phyloP scores from a whole-genome alignment of 2,888 invertebrate genomes.

The Sminthurinus aureus region DNA sequence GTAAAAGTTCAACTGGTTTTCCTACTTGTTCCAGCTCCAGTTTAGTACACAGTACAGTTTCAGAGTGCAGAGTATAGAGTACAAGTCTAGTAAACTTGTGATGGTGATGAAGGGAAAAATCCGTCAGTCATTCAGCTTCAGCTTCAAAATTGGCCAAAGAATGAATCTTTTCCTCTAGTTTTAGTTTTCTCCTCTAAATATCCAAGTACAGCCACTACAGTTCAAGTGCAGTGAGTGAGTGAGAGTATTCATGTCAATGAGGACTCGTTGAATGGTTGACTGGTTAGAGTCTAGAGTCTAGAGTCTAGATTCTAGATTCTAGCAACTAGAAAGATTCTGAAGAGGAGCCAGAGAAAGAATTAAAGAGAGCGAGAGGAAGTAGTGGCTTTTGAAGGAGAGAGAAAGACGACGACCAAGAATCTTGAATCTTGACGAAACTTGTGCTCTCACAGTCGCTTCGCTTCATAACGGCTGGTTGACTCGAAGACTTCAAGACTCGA shows the following conservation, averaged over 20 bases:
- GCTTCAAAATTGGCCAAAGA: constrained; percentile 18
- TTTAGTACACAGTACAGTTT: neutral
- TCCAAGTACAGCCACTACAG: neutral
- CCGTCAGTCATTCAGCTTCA: constrained; percentile 5
- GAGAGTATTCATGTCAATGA: constrained; percentile 18
- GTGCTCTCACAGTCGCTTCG: constrained; percentile 11
- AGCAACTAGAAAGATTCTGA: neutral
- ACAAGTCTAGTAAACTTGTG: neutral
- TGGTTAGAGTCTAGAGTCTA: neutral
- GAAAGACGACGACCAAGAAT: too few species aligned
- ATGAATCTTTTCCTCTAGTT: neutral
- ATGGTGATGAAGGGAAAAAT: neutral
- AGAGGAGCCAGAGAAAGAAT: neutral
- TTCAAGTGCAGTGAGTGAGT: neutral
- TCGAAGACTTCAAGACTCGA: constrained; percentile 2
- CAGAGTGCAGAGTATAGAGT: neutral
- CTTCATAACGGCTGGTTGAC: constrained; percentile 23
- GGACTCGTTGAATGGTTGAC: neutral
- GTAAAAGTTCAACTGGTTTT: too few species aligned
- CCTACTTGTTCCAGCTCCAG: neutral
- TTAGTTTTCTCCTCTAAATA: neutral
- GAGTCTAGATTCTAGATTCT: neutral
- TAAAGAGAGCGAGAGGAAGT: neutral
- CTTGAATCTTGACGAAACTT: constrained; percentile 14
- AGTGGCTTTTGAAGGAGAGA: too few species aligned